These are phyloP conservation scores for Gobio gobio DNA, from an alignment of 2,113 vertebrate genomes.

Conservation along the genomic window DNA sequence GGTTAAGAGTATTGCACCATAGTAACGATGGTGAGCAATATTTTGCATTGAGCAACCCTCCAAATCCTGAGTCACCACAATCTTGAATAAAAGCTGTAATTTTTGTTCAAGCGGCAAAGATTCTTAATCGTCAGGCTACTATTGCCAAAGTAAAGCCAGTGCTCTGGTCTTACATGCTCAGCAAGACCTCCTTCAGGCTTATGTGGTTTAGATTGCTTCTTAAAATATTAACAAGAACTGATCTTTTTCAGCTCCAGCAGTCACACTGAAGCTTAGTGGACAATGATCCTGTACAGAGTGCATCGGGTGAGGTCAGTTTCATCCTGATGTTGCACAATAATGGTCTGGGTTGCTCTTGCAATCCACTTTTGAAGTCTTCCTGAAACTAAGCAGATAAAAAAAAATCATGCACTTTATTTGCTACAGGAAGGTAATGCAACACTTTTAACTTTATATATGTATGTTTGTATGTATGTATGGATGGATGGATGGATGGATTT, in stretches of 20 bases:
- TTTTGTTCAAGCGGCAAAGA: constrained; percentile 24
- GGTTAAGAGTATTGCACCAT: neutral
- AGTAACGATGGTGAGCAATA: constrained; percentile 15
- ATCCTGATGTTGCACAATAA: constrained; percentile 20
- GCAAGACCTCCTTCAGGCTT: constrained; percentile 8
- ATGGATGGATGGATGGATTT: too few relatives aligned
- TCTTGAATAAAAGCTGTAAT: constrained; percentile 11
- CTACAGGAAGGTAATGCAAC: too few relatives aligned
- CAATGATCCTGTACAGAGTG: neutral
- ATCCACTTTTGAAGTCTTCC: constrained; percentile 22
- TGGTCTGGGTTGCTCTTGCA: constrained; percentile 17
- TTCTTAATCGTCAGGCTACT: constrained; percentile 25
- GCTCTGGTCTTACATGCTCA: neutral
- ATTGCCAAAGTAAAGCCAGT: constrained; percentile 15
- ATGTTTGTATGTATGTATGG: too few relatives aligned
- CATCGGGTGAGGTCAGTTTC: neutral
- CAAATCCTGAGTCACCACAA: neutral
- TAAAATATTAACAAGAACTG: constrained; percentile 10
- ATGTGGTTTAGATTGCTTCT: constrained; percentile 6
- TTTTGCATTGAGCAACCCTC: neutral
- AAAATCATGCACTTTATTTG: too few relatives aligned
- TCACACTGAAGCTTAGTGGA: neutral
- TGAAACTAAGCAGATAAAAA: constrained; percentile 9
- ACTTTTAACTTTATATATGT: too few relatives aligned
- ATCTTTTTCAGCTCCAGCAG: neutral